Evolutionary conservation across 64 coral and sea anemone genomes (phyloP), one percentile per base, ranked within the genome.

Genomic region (Anthopleura sola): DNA sequence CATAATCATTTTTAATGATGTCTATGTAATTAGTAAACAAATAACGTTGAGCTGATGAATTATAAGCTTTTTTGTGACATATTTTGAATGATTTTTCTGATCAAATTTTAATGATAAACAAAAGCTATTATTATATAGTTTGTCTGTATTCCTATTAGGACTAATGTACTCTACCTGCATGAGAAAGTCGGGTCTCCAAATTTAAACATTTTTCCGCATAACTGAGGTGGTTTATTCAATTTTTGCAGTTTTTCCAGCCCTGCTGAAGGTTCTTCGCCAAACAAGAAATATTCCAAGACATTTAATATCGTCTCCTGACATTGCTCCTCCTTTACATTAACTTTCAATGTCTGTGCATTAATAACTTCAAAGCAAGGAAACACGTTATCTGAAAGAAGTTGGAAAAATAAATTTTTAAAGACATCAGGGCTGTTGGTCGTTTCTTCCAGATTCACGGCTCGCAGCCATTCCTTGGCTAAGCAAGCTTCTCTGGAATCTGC

Each of bases 101-200:
- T 44, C 4, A 53, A 53, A 53, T 53, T 53, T 53, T 53, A 53
- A 53, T 53, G 6, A 48, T 53, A 7, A 53, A 53, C 16, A 53
- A 53, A 15, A 71, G n/a, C n/a, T 71, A 71, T 71, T 34, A 71
- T 34, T 71, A 23, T n/a, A 28, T 8, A 15, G 50, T 17, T 53
- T 53, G 16, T 13, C 7, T 12, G 14, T 53, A 53, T 53, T 44
- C 40, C 40, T 44, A 44, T 44, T 44, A 44, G 40, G 40, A 44
- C 40, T 14, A 62, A 26, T n/a, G 24, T 24, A 62, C 78, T 81
- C 83, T 75, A 99, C 97, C 97, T 99, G 97, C 97, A 99, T 5
- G 92, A 95, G 50, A 94, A 99, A 19, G 97, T 99, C 53, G 97
- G 97, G 58, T 99, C 97, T 16, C 92, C 92, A 83, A 77, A 83